Evolutionary conservation across 2,113 vertebrate species (phyloP), one percentile per base, ranked within the genome.

Genomic region (Toxotes chatareus): DNA sequence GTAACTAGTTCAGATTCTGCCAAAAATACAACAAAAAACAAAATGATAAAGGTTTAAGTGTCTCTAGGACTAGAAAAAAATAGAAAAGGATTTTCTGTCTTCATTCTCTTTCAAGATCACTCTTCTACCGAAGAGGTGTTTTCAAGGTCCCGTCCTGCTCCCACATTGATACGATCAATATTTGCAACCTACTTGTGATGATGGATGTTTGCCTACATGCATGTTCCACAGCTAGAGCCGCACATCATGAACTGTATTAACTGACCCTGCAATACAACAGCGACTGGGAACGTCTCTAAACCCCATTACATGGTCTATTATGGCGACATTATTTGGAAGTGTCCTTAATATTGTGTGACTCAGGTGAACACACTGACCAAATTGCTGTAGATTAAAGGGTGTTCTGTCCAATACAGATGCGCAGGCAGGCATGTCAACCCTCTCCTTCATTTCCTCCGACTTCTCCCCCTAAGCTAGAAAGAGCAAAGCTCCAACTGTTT

Each of bases 121-220:
- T 36, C 36, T 40, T 27, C 27, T 27, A 27, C 27, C 27, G 1
- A 27, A 27, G 27, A 2, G 5, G 1, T 42, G 4, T 42, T 69
- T 78, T 79, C 84, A 84, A 87, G 77, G 84, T 62, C 71, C 31
- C n/a, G n/a, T 79, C 47, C 71, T 61, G 59, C 67, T 68, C 32
- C 44, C 10, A 77, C 14, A 46, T 0, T 51, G 51, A 47, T 46
- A 27, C 62, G 44, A 91, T 91, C 84, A 84, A 88, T 89, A 81
- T 72, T 65, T 68, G 36, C 23, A 74, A 68, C 36, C 32, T 59
- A 61, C 72, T 65, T 36, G 60, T n/a, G 49, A 49, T 69, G 79
- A 85, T 77, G 63, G 73, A 80, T 86, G 83, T 69, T 73, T 53
- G 51, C 56, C 47, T 59, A 62, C 63, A 65, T 53, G 36, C 21